Percentiles rank a stretch among this genome's conserved stretches.
Evolutionary conservation across 2,797 vertebrate genomes (phyloP).

Genomic region (Rhabdomys pumilio): DNA sequence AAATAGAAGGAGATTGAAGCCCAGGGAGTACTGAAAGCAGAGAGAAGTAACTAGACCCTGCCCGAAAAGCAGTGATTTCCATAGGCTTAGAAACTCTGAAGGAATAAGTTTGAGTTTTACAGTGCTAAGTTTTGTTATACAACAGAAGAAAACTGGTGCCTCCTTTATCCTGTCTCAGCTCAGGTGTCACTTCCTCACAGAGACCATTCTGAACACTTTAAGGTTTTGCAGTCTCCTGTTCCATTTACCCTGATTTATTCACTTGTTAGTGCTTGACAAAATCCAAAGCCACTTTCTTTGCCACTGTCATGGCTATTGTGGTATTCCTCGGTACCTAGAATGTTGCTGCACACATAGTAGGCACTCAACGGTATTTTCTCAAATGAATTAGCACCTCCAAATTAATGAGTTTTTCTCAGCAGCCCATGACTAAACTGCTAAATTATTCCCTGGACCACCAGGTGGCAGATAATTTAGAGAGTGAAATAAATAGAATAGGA

Average conservation of each 20-base stretch:
- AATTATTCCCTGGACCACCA: conserved; percentile 73
- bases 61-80: background rate
- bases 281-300: background rate
- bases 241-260: background rate
- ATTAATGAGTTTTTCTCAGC: conserved; percentile 63
- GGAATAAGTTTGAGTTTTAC: background rate
- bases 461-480: conserved; percentile 80
- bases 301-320: background rate
- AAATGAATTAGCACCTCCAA: conserved; percentile 31
- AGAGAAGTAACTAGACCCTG: background rate
- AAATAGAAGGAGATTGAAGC: background rate
- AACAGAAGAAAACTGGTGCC: background rate
- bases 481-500: conserved; percentile 64
- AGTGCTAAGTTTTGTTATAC: background rate
- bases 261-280: conserved; percentile 1
- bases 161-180: background rate
- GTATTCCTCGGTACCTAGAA: background rate
- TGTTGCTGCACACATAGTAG: background rate
- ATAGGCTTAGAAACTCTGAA: background rate
- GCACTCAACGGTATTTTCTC: conserved; percentile 14
- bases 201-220: background rate
- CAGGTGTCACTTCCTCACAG: background rate
- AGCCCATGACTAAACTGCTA: conserved; percentile 56
- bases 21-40: background rate
- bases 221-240: background rate